A percentile compares a stretch with the other conserved stretches of the same genome.
phyloP scores from a whole-genome alignment of 1,140 invertebrate species.

The Aphelenchoides avenae region DNA sequence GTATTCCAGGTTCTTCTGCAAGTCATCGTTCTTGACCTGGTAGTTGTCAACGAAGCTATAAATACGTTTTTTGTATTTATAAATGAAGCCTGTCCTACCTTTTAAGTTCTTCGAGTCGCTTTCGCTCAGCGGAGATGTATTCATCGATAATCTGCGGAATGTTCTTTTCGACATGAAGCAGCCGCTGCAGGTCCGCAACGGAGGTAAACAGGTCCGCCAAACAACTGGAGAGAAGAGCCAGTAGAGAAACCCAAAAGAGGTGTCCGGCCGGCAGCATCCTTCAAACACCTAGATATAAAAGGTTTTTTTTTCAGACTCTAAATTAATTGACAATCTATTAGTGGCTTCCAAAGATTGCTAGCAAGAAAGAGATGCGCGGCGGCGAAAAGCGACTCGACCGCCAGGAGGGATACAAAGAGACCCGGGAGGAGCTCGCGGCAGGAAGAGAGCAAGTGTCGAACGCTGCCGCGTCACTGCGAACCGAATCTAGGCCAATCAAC shows the following conservation, averaged over 20 bases:
- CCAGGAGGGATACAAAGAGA: no score
- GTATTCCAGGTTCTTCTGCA: constrained; percentile 37
- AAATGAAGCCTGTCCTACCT: constrained; percentile 18
- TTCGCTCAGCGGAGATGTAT: constrained; percentile 39
- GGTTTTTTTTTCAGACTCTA: no score
- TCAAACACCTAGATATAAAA: no score
- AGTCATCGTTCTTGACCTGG: constrained; percentile 32
- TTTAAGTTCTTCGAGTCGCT: constrained; percentile 40
- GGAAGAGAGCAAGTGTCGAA: no score
- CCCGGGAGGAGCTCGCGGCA: no score
- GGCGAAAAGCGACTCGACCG: no score
- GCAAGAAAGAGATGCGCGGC: no score
- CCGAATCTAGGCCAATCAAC: no score
- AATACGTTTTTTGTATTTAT: constrained; percentile 4
- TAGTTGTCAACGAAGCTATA: constrained; percentile 42
- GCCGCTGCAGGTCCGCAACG: constrained; percentile 41
- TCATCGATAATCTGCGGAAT: constrained; percentile 45
- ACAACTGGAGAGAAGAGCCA: not conserved
- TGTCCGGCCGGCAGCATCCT: constrained; percentile 6
- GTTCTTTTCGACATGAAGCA: constrained; percentile 44
- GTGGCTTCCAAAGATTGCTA: no score
- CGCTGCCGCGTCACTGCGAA: no score
- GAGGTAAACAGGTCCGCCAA: constrained; percentile 45
- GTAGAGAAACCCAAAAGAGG: constrained; percentile 8
- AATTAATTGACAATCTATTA: no score